Base-by-base conservation (phyloP, 2,797 vertebrate species). In the Megaceryle alcyon region DNA sequence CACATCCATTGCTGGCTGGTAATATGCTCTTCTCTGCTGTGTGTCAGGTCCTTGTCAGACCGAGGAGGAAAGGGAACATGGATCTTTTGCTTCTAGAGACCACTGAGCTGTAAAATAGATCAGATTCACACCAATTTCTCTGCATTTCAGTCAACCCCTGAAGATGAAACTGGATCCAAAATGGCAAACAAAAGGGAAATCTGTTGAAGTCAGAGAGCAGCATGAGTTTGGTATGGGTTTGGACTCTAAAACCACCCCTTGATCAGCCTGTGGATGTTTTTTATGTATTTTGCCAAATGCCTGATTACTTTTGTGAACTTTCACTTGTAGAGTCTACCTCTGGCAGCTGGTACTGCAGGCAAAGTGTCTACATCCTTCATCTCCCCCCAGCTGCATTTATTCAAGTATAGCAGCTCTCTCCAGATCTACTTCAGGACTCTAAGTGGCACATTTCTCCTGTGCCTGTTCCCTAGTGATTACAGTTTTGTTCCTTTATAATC, bases 211-310 rank as follows among this genome's bases (percentile, higher is more conserved):
- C 48, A 23, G 60, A 19, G 16, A 12, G 17, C 33, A 54, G 51
- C 3, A 1, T 1, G 51, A 44, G 12, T 12, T 64, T 0, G 0
- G 15, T 18, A 2, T 1, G 25, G 21, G 25, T 3, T 59, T 7
- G 10, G 9, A 10, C 51, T 70, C 56, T 4, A 29, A 85, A 68
- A 12, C 61, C 49, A 64, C 3, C 3, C 15, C 14, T 49, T 19
- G 23, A 59, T 39, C 51, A 70, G 9, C 12, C 44, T 29, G 18
- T 10, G 22, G 17, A 37, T 10, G 6, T 6, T 63, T 76, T 69
- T 19, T 2, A 35, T 2, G 1, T 12, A 5, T 78, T 88, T 82
- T 86, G 3, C 22, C 61, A 57, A 88, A 54, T 7, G 7, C 49
- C 46, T 79, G 37, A 20, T 69, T 79, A 8, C 7, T 4, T 75